Base-by-base conservation (phyloP, 2,113 vertebrate genomes). In the Platysteira castanea region DNA sequence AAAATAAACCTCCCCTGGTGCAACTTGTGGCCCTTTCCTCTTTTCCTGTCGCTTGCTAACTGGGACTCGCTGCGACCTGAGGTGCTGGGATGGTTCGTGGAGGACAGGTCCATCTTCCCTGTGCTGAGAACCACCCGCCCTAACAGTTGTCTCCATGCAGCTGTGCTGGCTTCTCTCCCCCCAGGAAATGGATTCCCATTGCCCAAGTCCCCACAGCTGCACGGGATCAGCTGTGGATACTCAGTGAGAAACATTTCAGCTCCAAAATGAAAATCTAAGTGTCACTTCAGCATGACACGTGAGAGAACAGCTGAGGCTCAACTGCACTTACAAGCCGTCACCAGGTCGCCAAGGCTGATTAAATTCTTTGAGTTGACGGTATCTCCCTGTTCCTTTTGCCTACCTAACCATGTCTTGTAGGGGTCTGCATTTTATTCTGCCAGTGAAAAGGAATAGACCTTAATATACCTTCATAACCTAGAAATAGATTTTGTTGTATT, bases 281-380 rank as follows among this genome's bases (percentile, higher is more conserved):
- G 12, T 60, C 31, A 7, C 60, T 60, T 81, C 61, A 78, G 73
- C 54, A 63, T 78, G 71, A 53, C 31, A 27, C 37, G 20, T 6
- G 14, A 78, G 42, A 63, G 69, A 92, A 69, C 91, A 95, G 95
- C 94, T 95, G 91, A 87, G 49, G 50, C 41, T 89, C 69, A 84
- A 65, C 89, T 93, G 78, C 57, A 41, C 27, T 82, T 68, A 23
- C 7, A 60, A 78, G 27, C 19, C 42, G 42, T 30, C 27, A 37
- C 26, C 46, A 49, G 37, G n/a, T 30, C 84, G 70, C 54, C 41
- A 27, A 28, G 28, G 47, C 30, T 56, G 59, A 65, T 50, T 69
- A 76, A 77, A 85, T 49, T 69, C 5, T 89, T 53, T 33, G 26
- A 75, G n/a, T 19, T 11, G 3, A 5, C 35, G 68, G 13, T 59